Evolutionary conservation across 2,797 vertebrate species (phyloP), one percentile per base, ranked within the genome.

Genomic region (Parambassis ranga): DNA sequence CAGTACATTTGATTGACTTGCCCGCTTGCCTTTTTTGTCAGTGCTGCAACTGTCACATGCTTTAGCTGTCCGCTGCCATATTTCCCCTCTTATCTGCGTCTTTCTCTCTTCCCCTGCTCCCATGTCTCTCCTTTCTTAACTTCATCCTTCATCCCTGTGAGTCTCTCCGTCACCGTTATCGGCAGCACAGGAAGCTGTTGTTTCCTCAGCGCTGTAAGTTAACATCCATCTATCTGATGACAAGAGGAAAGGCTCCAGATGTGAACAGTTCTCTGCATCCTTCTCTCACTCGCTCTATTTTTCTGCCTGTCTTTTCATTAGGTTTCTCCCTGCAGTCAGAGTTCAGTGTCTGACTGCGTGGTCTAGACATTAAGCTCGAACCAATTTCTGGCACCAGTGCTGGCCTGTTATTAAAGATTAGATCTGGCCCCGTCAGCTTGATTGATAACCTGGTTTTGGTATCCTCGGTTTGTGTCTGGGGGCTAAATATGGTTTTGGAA

Each of bases 231-330:
- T 94, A 92, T 96, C 94, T 95, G 94, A 92, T 91, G 93, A 79
- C 91, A 74, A 84, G 85, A 90, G 92, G 91, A 91, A 89, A 92
- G 92, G 92, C 41, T 92, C 92, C 95, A 97, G 94, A 97, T 96
- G 95, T 94, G 92, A 92, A 93, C 92, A 90, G 90, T 91, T 91
- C 90, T 89, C 89, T 90, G 43, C 62, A 67, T 84, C 74, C 47
- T 38, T 67, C 61, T 41, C 32, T 67, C 47, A 10, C 46, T 30
- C 27, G 3, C 10, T 60, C 39, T 3, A 28, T 67, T 61, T 65
- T 39, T 47, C 32, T 67, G 48, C 60, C 13, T 71, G 64, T 77
- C 49, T 71, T 80, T 79, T 80, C 89, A 87, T 82, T 92, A 91
- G 90, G 90, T 91, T 88, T 92, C 94, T 93, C 90, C 90, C 89